Evolutionary conservation across 1,140 invertebrate species (phyloP), one percentile per base, ranked within the genome.

Genomic region (Achatina immaculata): DNA sequence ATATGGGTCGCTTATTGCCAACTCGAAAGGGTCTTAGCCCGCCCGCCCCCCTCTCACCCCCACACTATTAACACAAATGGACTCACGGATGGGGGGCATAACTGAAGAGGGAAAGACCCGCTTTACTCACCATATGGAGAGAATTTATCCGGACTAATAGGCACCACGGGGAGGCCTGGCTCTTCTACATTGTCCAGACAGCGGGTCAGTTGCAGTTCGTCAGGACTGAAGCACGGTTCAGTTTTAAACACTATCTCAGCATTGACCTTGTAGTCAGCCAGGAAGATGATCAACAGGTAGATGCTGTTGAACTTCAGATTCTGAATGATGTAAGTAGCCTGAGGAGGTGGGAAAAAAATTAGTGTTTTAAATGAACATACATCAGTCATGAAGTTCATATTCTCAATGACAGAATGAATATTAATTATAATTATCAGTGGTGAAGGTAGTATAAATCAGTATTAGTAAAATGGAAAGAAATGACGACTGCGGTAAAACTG

Each of bases 161-260:
- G 65, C 3, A 72, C 68, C 2, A 19, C 19, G 34, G 78, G 68
- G 6, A 38, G 34, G 40, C 34, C 1, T 2, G 48, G 43, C 24
- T 69, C 68, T n/a, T 69, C 43, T 0, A 80, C 36, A 16, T 51
- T n/a, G 48, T 80, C 78, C 43, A 80, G 43, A 34, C 78, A 80
- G 6, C 31, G 31, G 24, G 24, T 48, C 31, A 36, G 48, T n/a
- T 55, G 34, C 7, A 80, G 45, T 3, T 11, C 11, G 68, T 80
- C 78, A 16, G 68, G 78, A 16, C 72, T 40, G 11, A 55, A 0
- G 36, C 78, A 80, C 4, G 42, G 65, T 9, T 24, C 36, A 31
- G 78, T 80, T 48, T 80, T 80, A 31, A 80, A 72, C 24, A 66
- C 78, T 28, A 80, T 19, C 36, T 80, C 68, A 9, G 45, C 40